Conservation (phyloP, 2,113 vertebrate species). For the Hiodon alosoides region DNA sequence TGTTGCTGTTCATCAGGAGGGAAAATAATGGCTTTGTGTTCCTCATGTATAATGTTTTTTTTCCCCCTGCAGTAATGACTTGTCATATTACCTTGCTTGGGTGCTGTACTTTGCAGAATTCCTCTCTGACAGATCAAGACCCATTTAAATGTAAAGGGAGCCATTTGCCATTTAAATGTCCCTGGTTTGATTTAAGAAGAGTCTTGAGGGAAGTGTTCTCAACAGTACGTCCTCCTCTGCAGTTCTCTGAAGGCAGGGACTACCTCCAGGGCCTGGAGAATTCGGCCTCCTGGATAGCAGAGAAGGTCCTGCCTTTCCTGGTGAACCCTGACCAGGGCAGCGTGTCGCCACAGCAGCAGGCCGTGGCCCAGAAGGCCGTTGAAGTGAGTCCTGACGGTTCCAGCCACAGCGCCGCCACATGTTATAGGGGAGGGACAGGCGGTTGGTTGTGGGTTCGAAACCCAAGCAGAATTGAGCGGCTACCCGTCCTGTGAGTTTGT, state of each 20-base stretch:
- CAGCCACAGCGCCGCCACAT: neutral
- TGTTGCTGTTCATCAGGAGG: too few species aligned
- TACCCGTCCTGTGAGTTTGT: too few species aligned
- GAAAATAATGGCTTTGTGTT: too few species aligned
- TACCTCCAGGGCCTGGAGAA: constrained; percentile 68
- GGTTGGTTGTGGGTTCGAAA: neutral
- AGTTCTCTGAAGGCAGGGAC: constrained; percentile 72
- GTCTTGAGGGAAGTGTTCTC: neutral
- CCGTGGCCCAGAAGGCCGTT: constrained; percentile 61
- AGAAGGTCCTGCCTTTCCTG: constrained; percentile 66
- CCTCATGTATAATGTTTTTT: too few species aligned
- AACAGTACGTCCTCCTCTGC: constrained; percentile 8
- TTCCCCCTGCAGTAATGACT: too few species aligned
- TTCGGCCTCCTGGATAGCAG: constrained; percentile 73
- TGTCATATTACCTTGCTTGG: too few species aligned
- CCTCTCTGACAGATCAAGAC: neutral
- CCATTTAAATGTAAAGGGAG: neutral
- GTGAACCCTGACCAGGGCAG: constrained; percentile 38
- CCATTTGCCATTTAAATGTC: neutral
- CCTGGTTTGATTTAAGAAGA: too few species aligned
- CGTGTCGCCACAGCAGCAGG: constrained; percentile 39
- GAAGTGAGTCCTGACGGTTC: constrained; percentile 64
- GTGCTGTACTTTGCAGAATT: too few species aligned
- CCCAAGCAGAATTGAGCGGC: too few species aligned
- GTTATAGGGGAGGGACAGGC: neutral